Evolutionary conservation across 2,888 invertebrate species (phyloP).

Genomic region (Epistrophe grossulariae): DNA sequence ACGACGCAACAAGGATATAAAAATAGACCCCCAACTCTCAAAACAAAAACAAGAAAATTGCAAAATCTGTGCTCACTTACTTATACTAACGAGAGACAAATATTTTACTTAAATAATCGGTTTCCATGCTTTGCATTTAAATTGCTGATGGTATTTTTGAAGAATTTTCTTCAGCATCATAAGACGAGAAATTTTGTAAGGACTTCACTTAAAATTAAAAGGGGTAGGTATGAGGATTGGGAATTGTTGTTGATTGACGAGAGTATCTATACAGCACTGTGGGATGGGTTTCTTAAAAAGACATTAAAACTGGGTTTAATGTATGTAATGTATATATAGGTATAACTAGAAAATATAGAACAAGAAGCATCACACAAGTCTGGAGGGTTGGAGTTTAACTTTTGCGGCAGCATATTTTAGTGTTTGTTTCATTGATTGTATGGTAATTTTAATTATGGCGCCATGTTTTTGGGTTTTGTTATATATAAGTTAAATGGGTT

Average conservation of each 20-base stretch:
- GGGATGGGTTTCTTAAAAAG: constrained; percentile 31
- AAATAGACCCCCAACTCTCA: neutral
- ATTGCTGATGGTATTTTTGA: constrained; percentile 22
- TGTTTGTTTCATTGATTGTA: constrained; percentile 21
- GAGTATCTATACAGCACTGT: neutral
- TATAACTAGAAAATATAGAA: neutral
- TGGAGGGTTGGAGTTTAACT: neutral
- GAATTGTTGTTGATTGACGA: constrained; percentile 21
- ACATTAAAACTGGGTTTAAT: constrained; percentile 19
- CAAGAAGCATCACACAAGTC: neutral
- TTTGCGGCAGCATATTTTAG: neutral
- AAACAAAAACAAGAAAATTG: neutral
- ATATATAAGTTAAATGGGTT: neutral
- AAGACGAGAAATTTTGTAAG: neutral
- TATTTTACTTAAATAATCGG: constrained; percentile 57
- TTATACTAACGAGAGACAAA: constrained; percentile 37
- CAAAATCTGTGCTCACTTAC: constrained; percentile 38
- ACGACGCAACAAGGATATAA: constrained; percentile 21
- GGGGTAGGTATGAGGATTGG: neutral
- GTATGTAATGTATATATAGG: neutral
- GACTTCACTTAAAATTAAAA: neutral
- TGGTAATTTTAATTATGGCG: constrained; percentile 23
- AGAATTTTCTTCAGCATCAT: constrained; percentile 8
- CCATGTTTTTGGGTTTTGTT: constrained; percentile 3
- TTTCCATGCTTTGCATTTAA: constrained; percentile 42